These are phyloP conservation scores for Tuberolachnus salignus DNA, from an alignment of 2,888 invertebrate species.

Conservation along the genomic window DNA sequence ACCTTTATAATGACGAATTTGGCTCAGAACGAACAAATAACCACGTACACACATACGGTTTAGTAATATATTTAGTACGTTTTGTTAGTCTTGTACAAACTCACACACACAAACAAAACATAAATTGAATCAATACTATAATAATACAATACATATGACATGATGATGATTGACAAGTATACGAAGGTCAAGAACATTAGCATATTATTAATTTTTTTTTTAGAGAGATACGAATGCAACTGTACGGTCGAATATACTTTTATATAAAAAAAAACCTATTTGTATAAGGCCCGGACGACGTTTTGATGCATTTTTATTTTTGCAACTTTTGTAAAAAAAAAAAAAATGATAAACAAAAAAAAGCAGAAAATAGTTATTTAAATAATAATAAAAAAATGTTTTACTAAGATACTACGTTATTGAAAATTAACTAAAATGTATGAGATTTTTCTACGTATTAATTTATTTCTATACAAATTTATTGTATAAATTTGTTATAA, in stretches of 20 bases:
- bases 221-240: not conserved
- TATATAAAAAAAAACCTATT: no score
- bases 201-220: conserved; percentile 19
- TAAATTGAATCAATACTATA: conserved; percentile 33
- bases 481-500: no score
- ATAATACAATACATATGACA: not conserved
- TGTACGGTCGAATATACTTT: not conserved
- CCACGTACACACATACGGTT: not conserved
- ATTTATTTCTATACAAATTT: no score
- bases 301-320: no score
- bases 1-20: conserved; percentile 2
- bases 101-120: not conserved
- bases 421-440: no score
- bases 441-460: no score
- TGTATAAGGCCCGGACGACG: no score
- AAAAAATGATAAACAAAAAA: no score
- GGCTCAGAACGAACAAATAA: not conserved
- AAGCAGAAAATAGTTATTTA: no score
- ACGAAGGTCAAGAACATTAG: conserved; percentile 34
- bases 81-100: conserved; percentile 16
- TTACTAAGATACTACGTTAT: no score
- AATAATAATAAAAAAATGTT: no score
- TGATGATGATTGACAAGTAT: conserved; percentile 41
- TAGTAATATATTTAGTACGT: not conserved
- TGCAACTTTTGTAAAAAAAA: no score